Evolutionary conservation across 2,113 vertebrate genomes (phyloP), one percentile per base, ranked within the genome.

Genomic region (Tachysurus fulvidraco): DNA sequence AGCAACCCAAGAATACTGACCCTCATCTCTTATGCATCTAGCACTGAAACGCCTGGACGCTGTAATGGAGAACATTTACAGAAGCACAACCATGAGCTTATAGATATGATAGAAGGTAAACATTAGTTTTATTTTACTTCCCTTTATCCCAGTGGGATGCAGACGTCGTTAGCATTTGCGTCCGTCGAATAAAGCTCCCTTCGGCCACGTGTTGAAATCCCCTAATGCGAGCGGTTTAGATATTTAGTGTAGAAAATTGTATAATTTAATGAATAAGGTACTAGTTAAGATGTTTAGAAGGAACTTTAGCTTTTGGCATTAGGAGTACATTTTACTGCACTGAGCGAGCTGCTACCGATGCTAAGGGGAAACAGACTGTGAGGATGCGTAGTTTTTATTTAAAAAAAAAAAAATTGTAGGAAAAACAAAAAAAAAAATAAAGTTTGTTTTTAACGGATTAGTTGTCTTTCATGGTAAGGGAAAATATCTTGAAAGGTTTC

Each of bases 271-370:
- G 25, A 25, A 5, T 59, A 46, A 44, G 60, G 30, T 50, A 81
- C 57, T 30, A 13, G 55, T 85, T 77, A 73, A 57, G 5, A 81
- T 59, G 36, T 60, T 28, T 69, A 21, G 65, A 62, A 59, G 25
- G 13, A 59, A 62, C 54, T 81, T 86, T 44, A 50, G 60, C 19
- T 41, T 55, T 86, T 86, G 46, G 77, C 77, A 86, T 46, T 69
- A 23, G 28, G 50, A 23, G 2, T 55, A 19, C 36, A 76, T 80
- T 81, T 86, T 73, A 79, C 17, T 9, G 30, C 71, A 57, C 60
- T 81, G 64, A 81, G 78, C 67, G 3, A 81, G 78, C 54, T 86
- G 85, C 85, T 86, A 81, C 78, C 69, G 64, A 86, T 55, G 62
- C 23, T 81, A 59, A 50, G 11, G 9, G 77, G 28, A 73, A 62